Conservation (phyloP, 1,140 invertebrate genomes). For the Phthorimaea operculella region DNA sequence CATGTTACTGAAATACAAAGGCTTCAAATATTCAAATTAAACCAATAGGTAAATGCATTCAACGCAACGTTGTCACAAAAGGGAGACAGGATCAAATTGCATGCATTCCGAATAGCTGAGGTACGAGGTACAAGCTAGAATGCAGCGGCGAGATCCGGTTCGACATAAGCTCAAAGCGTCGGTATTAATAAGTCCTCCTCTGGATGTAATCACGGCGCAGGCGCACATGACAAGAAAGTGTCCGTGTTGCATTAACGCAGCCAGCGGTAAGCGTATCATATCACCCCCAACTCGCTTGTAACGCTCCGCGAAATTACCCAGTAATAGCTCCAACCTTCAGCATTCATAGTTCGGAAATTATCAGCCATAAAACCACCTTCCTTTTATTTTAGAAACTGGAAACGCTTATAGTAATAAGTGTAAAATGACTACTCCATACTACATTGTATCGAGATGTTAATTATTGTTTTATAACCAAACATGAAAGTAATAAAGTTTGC, state of each 20-base stretch:
- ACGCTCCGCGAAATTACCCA: constrained; percentile 48
- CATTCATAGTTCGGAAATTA: constrained; percentile 60
- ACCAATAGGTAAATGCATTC: too few species aligned
- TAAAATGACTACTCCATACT: constrained; percentile 27
- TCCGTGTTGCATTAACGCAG: constrained; percentile 45
- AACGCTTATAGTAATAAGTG: constrained; percentile 31
- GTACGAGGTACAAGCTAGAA: too few species aligned
- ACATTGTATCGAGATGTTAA: constrained; percentile 25
- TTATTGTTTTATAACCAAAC: constrained; percentile 28
- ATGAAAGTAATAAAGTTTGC: neutral
- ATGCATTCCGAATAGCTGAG: too few species aligned
- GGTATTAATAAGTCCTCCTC: constrained; percentile 26
- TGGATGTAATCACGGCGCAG: constrained; percentile 27
- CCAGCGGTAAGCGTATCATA: constrained; percentile 20
- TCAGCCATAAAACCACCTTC: constrained; percentile 51
- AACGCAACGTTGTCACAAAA: too few species aligned
- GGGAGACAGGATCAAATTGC: too few species aligned
- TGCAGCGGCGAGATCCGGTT: constrained; percentile 15
- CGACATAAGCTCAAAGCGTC: constrained; percentile 26
- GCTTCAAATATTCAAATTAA: too few species aligned
- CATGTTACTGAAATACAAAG: too few species aligned
- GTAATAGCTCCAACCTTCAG: constrained; percentile 52
- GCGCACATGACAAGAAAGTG: constrained; percentile 44
- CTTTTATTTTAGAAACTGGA: constrained; percentile 45
- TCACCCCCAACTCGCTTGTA: constrained; percentile 46